Evolutionary conservation across 2,797 vertebrate species (phyloP).

Genomic region (Peromyscus attwateri): DNA sequence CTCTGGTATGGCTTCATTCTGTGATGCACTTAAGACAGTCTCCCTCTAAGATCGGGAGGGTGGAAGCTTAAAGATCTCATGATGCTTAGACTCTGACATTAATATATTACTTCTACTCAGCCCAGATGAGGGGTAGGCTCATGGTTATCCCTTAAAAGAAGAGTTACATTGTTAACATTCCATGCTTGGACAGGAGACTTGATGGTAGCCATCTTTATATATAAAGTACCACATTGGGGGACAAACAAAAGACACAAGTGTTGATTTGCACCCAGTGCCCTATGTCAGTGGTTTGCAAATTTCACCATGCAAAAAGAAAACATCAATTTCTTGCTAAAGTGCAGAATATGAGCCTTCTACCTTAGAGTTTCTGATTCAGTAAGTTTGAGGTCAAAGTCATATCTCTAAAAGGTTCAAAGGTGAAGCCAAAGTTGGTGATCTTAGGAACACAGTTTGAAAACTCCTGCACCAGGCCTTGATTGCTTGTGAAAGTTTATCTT

Average conservation of each 20-base stretch:
- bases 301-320: not conserved
- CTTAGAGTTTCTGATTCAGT: not conserved
- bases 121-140: not conserved
- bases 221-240: not conserved
- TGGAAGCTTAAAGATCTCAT: not conserved
- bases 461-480: not conserved
- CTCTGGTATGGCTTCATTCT: not conserved
- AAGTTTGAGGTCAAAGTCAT: not conserved
- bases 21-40: not conserved
- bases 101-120: not conserved
- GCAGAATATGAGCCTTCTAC: not conserved
- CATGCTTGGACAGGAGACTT: not conserved
- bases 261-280: not conserved
- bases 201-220: not conserved
- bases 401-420: not conserved
- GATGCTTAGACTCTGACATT: not conserved
- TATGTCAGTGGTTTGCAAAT: not conserved
- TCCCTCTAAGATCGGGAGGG: not conserved
- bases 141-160: not conserved
- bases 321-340: slow-evolving; percentile 2
- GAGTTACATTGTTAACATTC: not conserved
- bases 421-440: not conserved
- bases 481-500: not conserved
- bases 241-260: not conserved
- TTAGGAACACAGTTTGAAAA: not conserved